Evolutionary conservation across 2,888 invertebrate genomes (phyloP).

Genomic region (Harpalus rufipes): DNA sequence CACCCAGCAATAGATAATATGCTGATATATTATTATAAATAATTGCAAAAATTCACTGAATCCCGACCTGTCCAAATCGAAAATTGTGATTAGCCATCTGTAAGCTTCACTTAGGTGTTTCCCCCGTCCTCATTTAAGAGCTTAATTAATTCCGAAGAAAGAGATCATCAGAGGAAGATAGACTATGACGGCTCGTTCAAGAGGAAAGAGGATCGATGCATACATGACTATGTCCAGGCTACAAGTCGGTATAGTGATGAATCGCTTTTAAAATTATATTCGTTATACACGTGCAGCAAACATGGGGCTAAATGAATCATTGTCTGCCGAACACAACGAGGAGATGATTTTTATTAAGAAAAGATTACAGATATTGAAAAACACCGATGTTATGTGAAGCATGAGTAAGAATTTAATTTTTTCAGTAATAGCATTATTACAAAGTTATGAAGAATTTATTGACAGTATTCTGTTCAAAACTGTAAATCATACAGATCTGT

Average conservation of each 20-base stretch:
- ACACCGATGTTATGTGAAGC: too few relatives aligned
- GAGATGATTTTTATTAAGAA: too few relatives aligned
- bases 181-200: background rate
- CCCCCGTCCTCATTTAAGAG: slow-evolving; percentile 57
- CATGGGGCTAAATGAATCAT: slow-evolving; percentile 42
- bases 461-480: too few relatives aligned
- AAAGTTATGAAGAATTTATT: too few relatives aligned
- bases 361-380: too few relatives aligned
- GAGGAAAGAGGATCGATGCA: background rate
- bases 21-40: too few relatives aligned
- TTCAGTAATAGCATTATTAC: too few relatives aligned
- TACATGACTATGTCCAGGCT: slow-evolving; percentile 27
- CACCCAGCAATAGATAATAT: too few relatives aligned
- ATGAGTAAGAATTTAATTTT: too few relatives aligned
- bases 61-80: slow-evolving; percentile 18
- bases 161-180: slow-evolving; percentile 24
- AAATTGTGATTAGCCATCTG: slow-evolving; percentile 49
- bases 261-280: slow-evolving; percentile 62
- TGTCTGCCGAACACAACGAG: slow-evolving; percentile 8
- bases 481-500: too few relatives aligned
- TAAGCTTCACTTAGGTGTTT: slow-evolving; percentile 28
- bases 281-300: slow-evolving; percentile 34
- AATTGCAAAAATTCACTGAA: background rate
- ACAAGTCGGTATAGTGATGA: slow-evolving; percentile 48
- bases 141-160: slow-evolving; percentile 61